These are phyloP conservation scores for Danaus plexippus DNA, from an alignment of 1,140 invertebrate genomes.

Conservation along the genomic window DNA sequence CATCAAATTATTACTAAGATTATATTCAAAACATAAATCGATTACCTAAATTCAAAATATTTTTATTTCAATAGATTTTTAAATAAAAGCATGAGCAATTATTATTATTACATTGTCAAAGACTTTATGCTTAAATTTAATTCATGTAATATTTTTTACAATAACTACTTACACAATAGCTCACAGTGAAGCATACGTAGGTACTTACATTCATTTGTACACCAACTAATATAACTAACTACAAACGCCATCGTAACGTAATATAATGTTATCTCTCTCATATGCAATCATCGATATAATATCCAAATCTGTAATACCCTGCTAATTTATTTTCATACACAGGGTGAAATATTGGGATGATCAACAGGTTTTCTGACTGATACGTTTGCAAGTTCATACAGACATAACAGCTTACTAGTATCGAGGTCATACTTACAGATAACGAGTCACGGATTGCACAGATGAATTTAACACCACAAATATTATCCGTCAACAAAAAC, in stretches of 20 bases:
- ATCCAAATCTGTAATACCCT: conserved; percentile 33
- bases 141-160: too few species aligned
- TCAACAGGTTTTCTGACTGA: conserved; percentile 40
- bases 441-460: conserved; percentile 49
- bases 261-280: conserved; percentile 23
- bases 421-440: conserved; percentile 68
- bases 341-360: conserved; percentile 31
- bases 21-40: too few species aligned
- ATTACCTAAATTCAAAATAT: too few species aligned
- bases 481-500: conserved; percentile 68
- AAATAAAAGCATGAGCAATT: too few species aligned
- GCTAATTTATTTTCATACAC: conserved; percentile 16
- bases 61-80: too few species aligned
- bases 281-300: conserved; percentile 26
- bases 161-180: conserved; percentile 11
- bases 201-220: conserved; percentile 22
- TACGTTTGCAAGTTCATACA: conserved; percentile 26
- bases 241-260: conserved; percentile 11
- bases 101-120: too few species aligned
- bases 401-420: conserved; percentile 25
- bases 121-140: too few species aligned
- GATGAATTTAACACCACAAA: conserved; percentile 61
- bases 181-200: conserved; percentile 16
- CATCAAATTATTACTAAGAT: too few species aligned
- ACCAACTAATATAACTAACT: conserved; percentile 14